Percentiles rank a stretch among this genome's conserved stretches.
These are phyloP conservation scores for Omphaloscelis lunosa DNA, from an alignment of 2,888 invertebrate species.

Conservation along the genomic window DNA sequence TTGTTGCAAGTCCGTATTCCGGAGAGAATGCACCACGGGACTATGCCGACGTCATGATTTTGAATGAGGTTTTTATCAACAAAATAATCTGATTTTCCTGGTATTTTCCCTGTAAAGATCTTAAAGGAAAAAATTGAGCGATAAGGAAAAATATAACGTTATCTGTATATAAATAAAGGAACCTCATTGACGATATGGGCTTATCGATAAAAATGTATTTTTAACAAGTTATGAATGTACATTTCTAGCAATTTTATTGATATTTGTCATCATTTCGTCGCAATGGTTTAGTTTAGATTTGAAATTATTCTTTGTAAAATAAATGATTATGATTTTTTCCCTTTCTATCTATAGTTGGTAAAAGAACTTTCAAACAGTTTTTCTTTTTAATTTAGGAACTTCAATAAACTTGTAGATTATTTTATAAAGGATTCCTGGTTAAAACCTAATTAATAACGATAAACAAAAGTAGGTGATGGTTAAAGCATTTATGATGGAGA, in stretches of 20 bases:
- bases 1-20: slow-evolving; percentile 75
- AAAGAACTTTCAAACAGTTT: no score
- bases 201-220: not conserved
- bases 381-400: not conserved
- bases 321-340: not conserved
- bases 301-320: not conserved
- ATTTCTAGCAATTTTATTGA: not conserved
- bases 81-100: slow-evolving; percentile 5
- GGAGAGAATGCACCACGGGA: slow-evolving; percentile 71
- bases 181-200: not conserved
- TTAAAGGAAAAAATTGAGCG: slow-evolving; percentile 27
- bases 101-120: slow-evolving; percentile 15
- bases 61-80: slow-evolving; percentile 18
- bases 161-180: not conserved
- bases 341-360: not conserved
- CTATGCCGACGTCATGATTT: slow-evolving; percentile 53
- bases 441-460: not conserved
- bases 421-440: not conserved
- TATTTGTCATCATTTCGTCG: not conserved
- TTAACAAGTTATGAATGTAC: not conserved
- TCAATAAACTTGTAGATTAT: not conserved
- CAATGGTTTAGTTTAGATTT: not conserved
- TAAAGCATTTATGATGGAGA: not conserved
- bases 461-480: not conserved
- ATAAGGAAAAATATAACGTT: slow-evolving; percentile 21